Evolutionary conservation across 92 coral and sea anemone genomes (phyloP), one percentile per base, ranked within the genome.

Genomic region (Epizoanthus illoricatus): DNA sequence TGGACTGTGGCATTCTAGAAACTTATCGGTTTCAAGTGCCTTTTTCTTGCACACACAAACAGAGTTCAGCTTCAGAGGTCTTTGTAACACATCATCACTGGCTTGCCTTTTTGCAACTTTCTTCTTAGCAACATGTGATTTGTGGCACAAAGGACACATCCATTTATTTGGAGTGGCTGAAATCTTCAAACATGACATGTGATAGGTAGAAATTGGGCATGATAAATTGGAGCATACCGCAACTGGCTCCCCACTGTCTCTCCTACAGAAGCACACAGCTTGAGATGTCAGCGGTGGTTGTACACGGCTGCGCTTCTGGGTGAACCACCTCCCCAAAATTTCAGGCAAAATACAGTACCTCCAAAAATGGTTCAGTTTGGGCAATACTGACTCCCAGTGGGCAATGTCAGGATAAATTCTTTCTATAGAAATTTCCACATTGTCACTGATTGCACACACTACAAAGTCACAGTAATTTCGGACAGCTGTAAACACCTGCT

Each of bases 281-380:
- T 42, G 65, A 58, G 39, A 54, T 21, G 18, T 80, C 47, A 57
- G 5, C 40, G 71, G 55, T 63, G 67, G 19, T 60, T 19, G 54
- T 54, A 80, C 21, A 66, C 73, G 4, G 58, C 60, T 54, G 17
- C 87, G 5, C 41, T 84, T 88, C 55, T 80, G 71, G 61, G 91
- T 88, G 69, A 84, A 84, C 88, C 91, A 88, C 60, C 85, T 62
- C 62, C 88, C 91, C 74, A 88, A 56, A 64, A 88, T 65, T 47
- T 88, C 85, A 49, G 88, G 91, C 19, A 71, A 79, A 10, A 80
- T 70, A 78, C 90, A 76, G 54, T 56, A 66, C 78, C 90, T 87
- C 90, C 90, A 87, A 33, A 87, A 81, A 65, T 83, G 78, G 76
- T 89, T 81, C 43, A 88, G 47, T 69, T 85, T 88, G 69, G 92